Conservation (phyloP, 2,113 vertebrate genomes). For the Tenebrosternarchus preto region DNA sequence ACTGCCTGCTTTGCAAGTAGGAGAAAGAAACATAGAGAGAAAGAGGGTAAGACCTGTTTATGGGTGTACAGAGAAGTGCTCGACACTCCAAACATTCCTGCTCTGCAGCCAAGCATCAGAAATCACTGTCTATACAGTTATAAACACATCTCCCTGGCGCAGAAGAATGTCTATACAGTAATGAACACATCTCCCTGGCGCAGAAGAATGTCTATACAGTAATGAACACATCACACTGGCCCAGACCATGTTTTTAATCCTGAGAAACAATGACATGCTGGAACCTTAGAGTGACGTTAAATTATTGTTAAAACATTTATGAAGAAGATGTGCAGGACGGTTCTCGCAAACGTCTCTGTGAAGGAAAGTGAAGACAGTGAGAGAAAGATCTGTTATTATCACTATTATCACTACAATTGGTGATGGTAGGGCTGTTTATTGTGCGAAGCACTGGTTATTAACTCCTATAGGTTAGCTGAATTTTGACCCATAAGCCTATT, state of each 20-base stretch:
- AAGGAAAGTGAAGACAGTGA: background rate
- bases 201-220: constrained; percentile 4
- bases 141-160: background rate
- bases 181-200: background rate
- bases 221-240: constrained; percentile 1
- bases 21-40: background rate
- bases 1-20: constrained; percentile 23
- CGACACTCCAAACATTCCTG: constrained; percentile 42
- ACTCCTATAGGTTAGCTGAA: background rate
- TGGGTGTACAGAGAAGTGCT: background rate
- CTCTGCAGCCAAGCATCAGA: constrained; percentile 5
- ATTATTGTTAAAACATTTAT: background rate
- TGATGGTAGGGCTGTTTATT: background rate
- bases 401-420: no score
- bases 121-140: constrained; percentile 10
- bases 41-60: background rate
- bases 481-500: background rate
- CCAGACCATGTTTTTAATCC: background rate
- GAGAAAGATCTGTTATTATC: background rate
- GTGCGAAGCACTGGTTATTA: background rate
- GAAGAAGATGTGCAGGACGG: no score
- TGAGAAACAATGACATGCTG: constrained; percentile 24
- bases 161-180: background rate
- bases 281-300: background rate
- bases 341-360: no score